Evolutionary conservation across 2,113 vertebrate genomes (phyloP).

Genomic region (Sclerurus mexicanus): DNA sequence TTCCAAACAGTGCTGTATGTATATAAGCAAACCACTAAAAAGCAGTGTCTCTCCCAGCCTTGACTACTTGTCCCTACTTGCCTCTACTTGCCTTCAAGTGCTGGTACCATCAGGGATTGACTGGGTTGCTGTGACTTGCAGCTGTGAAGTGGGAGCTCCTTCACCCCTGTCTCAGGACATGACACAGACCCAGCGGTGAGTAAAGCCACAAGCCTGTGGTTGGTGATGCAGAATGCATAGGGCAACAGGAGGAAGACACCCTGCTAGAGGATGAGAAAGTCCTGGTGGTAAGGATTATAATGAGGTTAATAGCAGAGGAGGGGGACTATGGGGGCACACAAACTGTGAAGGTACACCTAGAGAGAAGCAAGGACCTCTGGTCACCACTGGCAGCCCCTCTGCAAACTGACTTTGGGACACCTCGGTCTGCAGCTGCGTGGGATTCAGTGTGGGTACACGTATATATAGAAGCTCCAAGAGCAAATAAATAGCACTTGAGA

Average conservation of each 20-base stretch:
- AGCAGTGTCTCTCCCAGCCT: accelerated
- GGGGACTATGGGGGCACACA: not conserved
- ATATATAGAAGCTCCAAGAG: not conserved
- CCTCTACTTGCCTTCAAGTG: not conserved
- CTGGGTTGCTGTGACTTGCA: not conserved
- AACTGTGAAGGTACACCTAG: not conserved
- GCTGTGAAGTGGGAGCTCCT: not conserved
- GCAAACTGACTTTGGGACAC: not conserved
- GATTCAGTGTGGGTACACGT: not conserved
- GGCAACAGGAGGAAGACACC: not conserved
- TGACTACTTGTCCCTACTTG: accelerated
- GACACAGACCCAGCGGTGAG: not conserved
- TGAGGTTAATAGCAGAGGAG: not conserved
- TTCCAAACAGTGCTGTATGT: not conserved
- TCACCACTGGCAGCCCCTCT: not conserved
- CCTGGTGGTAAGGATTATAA: not conserved
- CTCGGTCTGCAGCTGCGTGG: not conserved
- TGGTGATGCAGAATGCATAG: not conserved
- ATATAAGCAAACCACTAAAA: not conserved
- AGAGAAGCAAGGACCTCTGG: not conserved
- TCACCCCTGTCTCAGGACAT: not conserved
- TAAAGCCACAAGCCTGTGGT: accelerated
- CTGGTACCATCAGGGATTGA: accelerated
- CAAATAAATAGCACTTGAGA: not conserved
- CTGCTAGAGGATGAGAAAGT: not conserved